phyloP scores from a whole-genome alignment of 2,113 vertebrate species.

The Rhabdomys dilectus region DNA sequence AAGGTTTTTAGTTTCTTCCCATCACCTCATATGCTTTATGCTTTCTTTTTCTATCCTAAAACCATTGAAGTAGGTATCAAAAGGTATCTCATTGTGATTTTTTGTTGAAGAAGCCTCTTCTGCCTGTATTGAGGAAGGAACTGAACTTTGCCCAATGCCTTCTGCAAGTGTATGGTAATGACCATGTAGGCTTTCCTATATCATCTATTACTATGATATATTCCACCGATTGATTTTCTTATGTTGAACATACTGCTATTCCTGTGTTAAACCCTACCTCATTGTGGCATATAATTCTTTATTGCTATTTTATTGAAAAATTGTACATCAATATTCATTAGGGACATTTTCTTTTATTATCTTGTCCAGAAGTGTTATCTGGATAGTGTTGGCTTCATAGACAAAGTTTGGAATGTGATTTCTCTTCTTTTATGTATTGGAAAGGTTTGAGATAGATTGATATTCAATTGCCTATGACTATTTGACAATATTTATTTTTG shows the following conservation, averaged over 20 bases:
- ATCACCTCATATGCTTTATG: neutral
- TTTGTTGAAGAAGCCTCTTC: neutral
- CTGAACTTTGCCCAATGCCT: slow-evolving; percentile 1
- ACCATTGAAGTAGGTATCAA: neutral
- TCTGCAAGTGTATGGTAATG: neutral
- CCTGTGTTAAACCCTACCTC: neutral
- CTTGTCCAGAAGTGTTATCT: neutral
- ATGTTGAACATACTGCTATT: neutral
- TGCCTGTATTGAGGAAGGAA: neutral
- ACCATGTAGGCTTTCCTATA: neutral
- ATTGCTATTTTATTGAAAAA: neutral
- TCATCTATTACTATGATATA: slow-evolving; percentile 1
- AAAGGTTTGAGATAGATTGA: neutral
- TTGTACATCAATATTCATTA: slow-evolving; percentile 38
- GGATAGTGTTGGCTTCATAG: neutral
- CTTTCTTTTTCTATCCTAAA: neutral
- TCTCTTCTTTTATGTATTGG: neutral
- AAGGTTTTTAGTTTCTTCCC: neutral
- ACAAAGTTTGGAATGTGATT: neutral
- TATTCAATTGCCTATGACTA: neutral
- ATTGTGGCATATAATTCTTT: neutral
- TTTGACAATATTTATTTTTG: neutral
- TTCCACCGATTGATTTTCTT: slow-evolving; percentile 33
- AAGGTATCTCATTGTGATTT: neutral
- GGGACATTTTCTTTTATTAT: neutral